These are phyloP conservation scores for Chrysemys picta DNA, from an alignment of 2,113 vertebrate genomes.

Conservation along the genomic window DNA sequence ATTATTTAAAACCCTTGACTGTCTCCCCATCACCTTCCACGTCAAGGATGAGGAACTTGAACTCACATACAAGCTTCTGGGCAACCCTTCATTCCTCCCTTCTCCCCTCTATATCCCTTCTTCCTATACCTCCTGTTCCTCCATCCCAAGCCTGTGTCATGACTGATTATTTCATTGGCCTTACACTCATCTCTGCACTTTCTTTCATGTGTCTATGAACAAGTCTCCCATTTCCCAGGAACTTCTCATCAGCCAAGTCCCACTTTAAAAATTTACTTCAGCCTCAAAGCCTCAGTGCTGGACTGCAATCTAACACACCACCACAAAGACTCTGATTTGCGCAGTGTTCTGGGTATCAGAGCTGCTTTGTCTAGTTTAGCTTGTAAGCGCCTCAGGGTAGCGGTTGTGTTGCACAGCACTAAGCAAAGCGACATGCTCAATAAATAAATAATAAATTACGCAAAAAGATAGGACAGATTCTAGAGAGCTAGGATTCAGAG, in stretches of 20 bases:
- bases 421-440: not conserved
- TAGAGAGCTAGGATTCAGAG: not conserved
- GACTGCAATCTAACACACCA: not conserved
- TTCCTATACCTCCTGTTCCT: accelerated
- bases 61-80: not conserved
- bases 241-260: not conserved
- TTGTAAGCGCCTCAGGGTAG: accelerated
- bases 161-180: not conserved
- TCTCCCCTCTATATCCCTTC: not conserved
- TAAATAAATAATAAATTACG: not conserved
- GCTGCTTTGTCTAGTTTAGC: not conserved
- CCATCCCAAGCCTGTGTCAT: not conserved
- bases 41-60: not conserved
- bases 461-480: not conserved
- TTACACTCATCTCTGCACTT: not conserved
- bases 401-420: not conserved
- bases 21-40: not conserved
- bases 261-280: not conserved
- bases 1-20: not conserved
- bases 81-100: not conserved
- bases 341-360: accelerated
- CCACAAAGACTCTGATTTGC: not conserved
- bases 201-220: accelerated
- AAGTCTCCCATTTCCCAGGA: accelerated
- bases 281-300: not conserved